Evolutionary conservation across 2,797 vertebrate species (phyloP).

Genomic region (Chelmon rostratus): DNA sequence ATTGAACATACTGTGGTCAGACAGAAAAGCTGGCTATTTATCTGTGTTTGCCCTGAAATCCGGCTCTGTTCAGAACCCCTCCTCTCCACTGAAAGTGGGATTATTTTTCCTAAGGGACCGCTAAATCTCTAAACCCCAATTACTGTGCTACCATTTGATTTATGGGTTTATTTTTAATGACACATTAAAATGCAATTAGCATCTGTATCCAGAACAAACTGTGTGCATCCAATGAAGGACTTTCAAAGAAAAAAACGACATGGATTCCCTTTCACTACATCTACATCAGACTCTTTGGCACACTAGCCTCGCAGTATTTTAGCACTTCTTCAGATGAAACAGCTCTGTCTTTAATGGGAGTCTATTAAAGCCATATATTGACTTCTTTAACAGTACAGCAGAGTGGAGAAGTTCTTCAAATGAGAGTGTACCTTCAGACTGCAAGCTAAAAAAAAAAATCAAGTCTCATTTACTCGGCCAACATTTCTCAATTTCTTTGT

Average conservation of each 20-base stretch:
- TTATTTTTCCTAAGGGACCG: conserved; percentile 79
- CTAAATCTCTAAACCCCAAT: conserved; percentile 83
- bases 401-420: conserved; percentile 31
- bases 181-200: conserved; percentile 89
- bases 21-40: conserved; percentile 51
- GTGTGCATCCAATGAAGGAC: conserved; percentile 80
- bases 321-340: conserved; percentile 61
- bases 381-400: conserved; percentile 48
- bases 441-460: conserved; percentile 25
- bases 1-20: conserved; percentile 52
- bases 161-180: conserved; percentile 87
- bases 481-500: conserved; percentile 28
- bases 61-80: conserved; percentile 42
- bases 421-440: conserved; percentile 13
- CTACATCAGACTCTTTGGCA: conserved; percentile 60
- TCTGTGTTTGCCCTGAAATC: conserved; percentile 74
- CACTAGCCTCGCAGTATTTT: conserved; percentile 48
- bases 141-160: conserved; percentile 84
- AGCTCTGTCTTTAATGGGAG: conserved; percentile 64
- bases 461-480: conserved; percentile 38
- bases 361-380: conserved; percentile 70
- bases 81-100: conserved; percentile 72
- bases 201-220: conserved; percentile 85
- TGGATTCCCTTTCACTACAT: conserved; percentile 56
- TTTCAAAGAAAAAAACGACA: conserved; percentile 70